A percentile compares a stretch with the other conserved stretches of the same genome.
These are phyloP conservation scores for Chamaea fasciata DNA, from an alignment of 2,113 vertebrate species.

Conservation along the genomic window DNA sequence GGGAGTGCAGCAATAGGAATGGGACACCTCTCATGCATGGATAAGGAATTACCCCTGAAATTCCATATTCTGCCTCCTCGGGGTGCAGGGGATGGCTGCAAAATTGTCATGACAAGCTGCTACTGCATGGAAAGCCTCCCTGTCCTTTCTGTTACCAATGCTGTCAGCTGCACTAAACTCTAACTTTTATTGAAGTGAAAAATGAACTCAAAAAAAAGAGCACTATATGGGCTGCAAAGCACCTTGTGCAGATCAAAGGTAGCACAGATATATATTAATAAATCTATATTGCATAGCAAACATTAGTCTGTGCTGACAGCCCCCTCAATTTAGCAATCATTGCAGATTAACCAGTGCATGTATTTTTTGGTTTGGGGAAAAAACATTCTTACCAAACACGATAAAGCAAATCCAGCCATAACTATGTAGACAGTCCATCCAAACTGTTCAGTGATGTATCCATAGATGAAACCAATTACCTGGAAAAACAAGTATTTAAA, in stretches of 20 bases:
- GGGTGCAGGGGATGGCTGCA: neutral
- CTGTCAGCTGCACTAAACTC: neutral
- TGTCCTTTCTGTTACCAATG: neutral
- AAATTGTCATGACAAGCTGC: neutral
- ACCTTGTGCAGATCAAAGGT: neutral
- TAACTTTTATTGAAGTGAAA: neutral
- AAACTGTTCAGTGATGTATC: slow-evolving; percentile 91
- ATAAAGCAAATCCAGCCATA: slow-evolving; percentile 88
- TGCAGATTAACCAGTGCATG: neutral
- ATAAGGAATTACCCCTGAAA: neutral
- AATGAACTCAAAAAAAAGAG: neutral
- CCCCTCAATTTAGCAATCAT: neutral
- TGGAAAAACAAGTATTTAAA: slow-evolving; percentile 22
- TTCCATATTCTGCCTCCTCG: neutral
- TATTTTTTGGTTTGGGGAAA: neutral
- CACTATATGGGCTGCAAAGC: neutral
- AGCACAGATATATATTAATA: neutral
- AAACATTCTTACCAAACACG: slow-evolving; percentile 85
- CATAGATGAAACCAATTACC: slow-evolving; percentile 91
- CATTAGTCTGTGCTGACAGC: neutral
- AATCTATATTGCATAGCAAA: neutral
- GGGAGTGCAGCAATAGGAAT: rapidly evolving
- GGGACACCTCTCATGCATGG: rapidly evolving
- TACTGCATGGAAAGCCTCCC: neutral
- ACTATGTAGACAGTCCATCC: slow-evolving; percentile 96